Conservation (phyloP, 1,140 invertebrate genomes). For the Macrobrachium nipponense region DNA sequence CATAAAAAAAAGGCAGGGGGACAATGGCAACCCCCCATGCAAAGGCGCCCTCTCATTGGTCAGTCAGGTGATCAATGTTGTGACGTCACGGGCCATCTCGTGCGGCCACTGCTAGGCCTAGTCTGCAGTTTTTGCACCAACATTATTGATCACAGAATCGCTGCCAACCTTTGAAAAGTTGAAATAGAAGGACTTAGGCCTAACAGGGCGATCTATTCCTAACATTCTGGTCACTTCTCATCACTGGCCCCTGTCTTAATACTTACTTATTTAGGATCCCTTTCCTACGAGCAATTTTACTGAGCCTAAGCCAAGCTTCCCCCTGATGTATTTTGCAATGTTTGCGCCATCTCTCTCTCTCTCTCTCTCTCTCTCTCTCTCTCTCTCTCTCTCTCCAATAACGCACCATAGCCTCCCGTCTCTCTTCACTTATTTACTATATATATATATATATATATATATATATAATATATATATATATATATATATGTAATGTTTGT, state of each 20-base stretch:
- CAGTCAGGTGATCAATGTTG: conserved; percentile 48
- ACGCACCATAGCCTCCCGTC: background rate
- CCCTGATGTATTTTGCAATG: too few relatives aligned
- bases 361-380: conserved; percentile 31
- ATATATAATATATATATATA: too few relatives aligned
- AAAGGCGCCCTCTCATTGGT: conserved; percentile 31
- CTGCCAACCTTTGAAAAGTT: conserved; percentile 23
- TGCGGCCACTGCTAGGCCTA: conserved; percentile 42
- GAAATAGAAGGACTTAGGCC: too few relatives aligned
- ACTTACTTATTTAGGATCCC: too few relatives aligned
- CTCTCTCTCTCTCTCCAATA: conserved; percentile 15
- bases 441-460: too few relatives aligned
- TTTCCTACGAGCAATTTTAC: too few relatives aligned
- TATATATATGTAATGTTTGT: too few relatives aligned
- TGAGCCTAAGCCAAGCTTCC: too few relatives aligned
- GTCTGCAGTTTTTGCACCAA: conserved; percentile 52
- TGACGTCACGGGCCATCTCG: conserved; percentile 53
- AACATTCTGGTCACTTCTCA: too few relatives aligned
- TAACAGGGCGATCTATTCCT: too few relatives aligned
- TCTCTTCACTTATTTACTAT: too few relatives aligned
- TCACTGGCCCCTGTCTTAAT: too few relatives aligned
- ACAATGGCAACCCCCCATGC: conserved; percentile 29
- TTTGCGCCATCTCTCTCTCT: conserved; percentile 15
- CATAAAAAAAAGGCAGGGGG: background rate
- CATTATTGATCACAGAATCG: conserved; percentile 39